A percentile compares a stretch with the other conserved stretches of the same genome.
Evolutionary conservation across 2,113 vertebrate species (phyloP).

Genomic region (Lagopus muta): DNA sequence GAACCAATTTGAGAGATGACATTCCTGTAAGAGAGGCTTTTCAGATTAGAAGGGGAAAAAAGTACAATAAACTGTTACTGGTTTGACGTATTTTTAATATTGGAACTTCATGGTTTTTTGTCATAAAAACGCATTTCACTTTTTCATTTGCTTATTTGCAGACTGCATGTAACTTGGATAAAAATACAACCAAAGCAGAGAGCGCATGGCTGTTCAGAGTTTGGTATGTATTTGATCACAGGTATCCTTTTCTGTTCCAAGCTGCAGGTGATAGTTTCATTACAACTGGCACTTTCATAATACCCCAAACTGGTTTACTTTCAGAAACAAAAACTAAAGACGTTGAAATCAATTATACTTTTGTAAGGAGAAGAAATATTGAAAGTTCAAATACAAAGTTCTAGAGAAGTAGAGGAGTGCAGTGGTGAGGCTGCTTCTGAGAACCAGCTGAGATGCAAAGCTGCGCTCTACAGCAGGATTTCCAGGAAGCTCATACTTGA

Average conservation of each 20-base stretch:
- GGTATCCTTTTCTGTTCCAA: slow-evolving; percentile 83
- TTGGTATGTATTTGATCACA: slow-evolving; percentile 87
- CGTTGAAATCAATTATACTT: slow-evolving; percentile 10
- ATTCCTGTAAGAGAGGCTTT: neutral
- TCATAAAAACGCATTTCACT: neutral
- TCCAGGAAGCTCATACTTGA: neutral
- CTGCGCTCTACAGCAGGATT: neutral
- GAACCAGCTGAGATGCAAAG: neutral
- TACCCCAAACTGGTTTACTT: neutral
- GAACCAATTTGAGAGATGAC: neutral
- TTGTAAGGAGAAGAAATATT: neutral
- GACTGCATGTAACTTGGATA: slow-evolving; percentile 64
- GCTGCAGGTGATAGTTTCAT: neutral
- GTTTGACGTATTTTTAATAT: slow-evolving; percentile 36
- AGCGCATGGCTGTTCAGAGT: slow-evolving; percentile 80
- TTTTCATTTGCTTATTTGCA: slow-evolving; percentile 68
- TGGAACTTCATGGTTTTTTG: neutral
- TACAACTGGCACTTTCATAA: neutral
- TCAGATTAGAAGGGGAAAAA: neutral
- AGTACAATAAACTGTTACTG: neutral
- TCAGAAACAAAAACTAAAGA: neutral
- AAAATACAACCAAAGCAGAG: slow-evolving; percentile 76
- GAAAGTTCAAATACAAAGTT: neutral
- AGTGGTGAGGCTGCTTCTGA: neutral
- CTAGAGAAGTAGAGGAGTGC: neutral